phyloP scores from a whole-genome alignment of 2,113 vertebrate genomes.

The Pseudopipra pipra region DNA sequence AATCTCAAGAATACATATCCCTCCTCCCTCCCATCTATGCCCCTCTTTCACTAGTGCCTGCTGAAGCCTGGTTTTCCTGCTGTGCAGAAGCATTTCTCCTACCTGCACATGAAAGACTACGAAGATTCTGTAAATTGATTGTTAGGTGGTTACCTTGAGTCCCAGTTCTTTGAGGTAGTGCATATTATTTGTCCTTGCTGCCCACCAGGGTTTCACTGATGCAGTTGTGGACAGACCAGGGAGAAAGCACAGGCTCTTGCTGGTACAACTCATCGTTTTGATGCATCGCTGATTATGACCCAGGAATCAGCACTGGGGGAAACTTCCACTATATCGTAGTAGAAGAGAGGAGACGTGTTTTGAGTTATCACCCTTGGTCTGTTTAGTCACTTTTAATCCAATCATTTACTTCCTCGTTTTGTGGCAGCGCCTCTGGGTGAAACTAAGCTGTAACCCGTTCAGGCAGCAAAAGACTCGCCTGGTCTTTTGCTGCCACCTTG shows the following conservation, averaged over 20 bases:
- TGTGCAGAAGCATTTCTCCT: background rate
- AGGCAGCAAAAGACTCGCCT: background rate
- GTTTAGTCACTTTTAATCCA: background rate
- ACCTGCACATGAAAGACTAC: background rate
- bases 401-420: accelerated
- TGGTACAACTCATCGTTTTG: background rate
- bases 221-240: background rate
- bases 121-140: background rate
- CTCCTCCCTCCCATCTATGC: background rate
- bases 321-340: accelerated
- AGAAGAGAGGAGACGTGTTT: background rate
- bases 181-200: background rate
- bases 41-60: background rate
- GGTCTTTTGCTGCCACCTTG: slow-evolving; percentile 23
- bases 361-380: too few species aligned
- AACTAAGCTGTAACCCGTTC: accelerated
- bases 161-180: background rate
- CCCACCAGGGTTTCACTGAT: background rate
- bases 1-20: background rate
- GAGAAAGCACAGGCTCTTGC: background rate
- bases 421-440: background rate
- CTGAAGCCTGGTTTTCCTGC: background rate
- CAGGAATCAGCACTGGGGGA: accelerated
- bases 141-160: background rate
- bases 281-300: background rate